Conservation (phyloP, 1,140 invertebrate genomes). For the Ceratina australensis region DNA sequence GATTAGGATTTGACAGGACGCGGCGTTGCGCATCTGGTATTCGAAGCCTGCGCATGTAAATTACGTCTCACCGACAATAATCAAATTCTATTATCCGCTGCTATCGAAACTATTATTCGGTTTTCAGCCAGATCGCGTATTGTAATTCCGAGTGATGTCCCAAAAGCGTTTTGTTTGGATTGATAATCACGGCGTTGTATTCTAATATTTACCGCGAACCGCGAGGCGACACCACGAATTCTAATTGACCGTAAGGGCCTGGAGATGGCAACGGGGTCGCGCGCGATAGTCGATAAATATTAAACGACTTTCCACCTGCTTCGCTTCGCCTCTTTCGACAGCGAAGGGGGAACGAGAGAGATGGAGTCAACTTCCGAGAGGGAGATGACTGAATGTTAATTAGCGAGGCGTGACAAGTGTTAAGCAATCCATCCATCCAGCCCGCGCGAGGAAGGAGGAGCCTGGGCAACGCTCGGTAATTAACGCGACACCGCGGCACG, state of each 20-base stretch:
- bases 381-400: constrained; percentile 76
- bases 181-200: constrained; percentile 70
- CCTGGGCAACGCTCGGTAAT: constrained; percentile 57
- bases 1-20: constrained; percentile 67
- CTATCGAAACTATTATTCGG: too few species aligned
- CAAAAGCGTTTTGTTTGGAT: constrained; percentile 64
- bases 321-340: constrained; percentile 38
- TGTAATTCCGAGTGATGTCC: too few species aligned
- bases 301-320: constrained; percentile 71
- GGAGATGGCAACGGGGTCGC: constrained; percentile 66
- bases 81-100: background rate
- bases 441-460: constrained; percentile 53
- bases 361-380: constrained; percentile 54
- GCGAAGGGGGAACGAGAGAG: background rate
- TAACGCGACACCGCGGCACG: constrained; percentile 57
- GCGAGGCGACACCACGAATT: constrained; percentile 66
- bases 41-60: constrained; percentile 58
- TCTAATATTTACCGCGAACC: constrained; percentile 77
- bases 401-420: constrained; percentile 75
- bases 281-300: constrained; percentile 75
- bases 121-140: too few species aligned
- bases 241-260: constrained; percentile 53
- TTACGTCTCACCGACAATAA: constrained; percentile 40
- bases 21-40: constrained; percentile 72
- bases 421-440: constrained; percentile 70